Percentiles rank a stretch among this genome's conserved stretches.
Conservation (phyloP, 2,797 vertebrate species). For the Hozukius guyotensis region DNA sequence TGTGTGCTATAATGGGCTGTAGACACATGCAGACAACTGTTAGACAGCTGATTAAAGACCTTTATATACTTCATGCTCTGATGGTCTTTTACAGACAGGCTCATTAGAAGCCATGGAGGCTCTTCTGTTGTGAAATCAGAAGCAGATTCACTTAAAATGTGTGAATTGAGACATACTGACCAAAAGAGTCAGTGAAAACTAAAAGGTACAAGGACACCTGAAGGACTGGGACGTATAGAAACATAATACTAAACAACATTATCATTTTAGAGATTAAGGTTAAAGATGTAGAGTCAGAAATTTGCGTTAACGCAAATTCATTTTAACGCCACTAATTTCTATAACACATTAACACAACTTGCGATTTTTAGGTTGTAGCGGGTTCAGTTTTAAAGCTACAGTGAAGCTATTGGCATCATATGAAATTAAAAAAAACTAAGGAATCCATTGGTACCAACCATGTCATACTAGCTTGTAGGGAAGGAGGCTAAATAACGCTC, state of each 20-base stretch:
- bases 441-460: no score
- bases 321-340: no score
- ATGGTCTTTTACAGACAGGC: constrained; percentile 20
- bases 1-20: background rate
- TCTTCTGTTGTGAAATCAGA: constrained; percentile 15
- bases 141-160: background rate
- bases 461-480: no score
- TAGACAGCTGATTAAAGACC: constrained; percentile 48
- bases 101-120: constrained; percentile 43
- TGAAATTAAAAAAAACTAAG: no score
- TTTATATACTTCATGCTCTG: constrained; percentile 45
- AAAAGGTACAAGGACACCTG: background rate
- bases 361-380: no score
- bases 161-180: constrained; percentile 4
- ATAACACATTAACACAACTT: no score
- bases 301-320: background rate
- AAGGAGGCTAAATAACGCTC: no score
- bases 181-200: background rate
- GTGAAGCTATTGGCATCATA: no score
- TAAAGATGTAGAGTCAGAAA: background rate
- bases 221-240: background rate
- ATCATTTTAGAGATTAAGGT: background rate
- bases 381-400: no score
- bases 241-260: background rate
- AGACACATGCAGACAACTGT: constrained; percentile 20